Conservation (phyloP, 1,140 invertebrate species). For the Calephelis nemesis region DNA sequence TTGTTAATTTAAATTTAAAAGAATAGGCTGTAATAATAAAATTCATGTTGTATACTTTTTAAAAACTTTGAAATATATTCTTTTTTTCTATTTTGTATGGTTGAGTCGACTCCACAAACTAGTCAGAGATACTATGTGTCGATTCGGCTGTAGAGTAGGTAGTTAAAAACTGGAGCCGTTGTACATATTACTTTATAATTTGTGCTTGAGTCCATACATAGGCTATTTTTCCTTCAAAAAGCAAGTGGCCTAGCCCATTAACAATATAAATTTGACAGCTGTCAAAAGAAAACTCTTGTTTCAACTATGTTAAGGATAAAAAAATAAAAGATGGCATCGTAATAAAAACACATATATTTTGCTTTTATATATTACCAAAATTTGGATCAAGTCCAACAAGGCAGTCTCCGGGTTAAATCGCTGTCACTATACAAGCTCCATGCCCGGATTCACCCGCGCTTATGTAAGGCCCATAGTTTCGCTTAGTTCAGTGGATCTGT, state of each 20-base stretch:
- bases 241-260: too few species aligned
- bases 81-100: conserved; percentile 5
- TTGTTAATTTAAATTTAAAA: conserved; percentile 1
- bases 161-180: too few species aligned
- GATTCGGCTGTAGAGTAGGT: too few species aligned
- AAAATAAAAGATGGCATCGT: conserved; percentile 62
- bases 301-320: background rate
- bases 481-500: conserved; percentile 48
- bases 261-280: too few species aligned
- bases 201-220: too few species aligned
- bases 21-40: background rate
- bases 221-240: too few species aligned
- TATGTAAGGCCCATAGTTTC: conserved; percentile 51
- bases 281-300: background rate
- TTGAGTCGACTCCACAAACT: background rate
- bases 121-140: too few species aligned
- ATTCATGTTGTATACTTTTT: background rate
- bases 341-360: conserved; percentile 77
- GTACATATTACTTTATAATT: too few species aligned
- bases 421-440: conserved; percentile 49
- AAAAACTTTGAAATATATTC: background rate
- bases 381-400: conserved; percentile 70
- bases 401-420: conserved; percentile 62
- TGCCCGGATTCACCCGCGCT: conserved; percentile 52
- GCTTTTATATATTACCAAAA: conserved; percentile 73